phyloP scores from a whole-genome alignment of 2,888 invertebrate genomes.

The Lithophane socia region DNA sequence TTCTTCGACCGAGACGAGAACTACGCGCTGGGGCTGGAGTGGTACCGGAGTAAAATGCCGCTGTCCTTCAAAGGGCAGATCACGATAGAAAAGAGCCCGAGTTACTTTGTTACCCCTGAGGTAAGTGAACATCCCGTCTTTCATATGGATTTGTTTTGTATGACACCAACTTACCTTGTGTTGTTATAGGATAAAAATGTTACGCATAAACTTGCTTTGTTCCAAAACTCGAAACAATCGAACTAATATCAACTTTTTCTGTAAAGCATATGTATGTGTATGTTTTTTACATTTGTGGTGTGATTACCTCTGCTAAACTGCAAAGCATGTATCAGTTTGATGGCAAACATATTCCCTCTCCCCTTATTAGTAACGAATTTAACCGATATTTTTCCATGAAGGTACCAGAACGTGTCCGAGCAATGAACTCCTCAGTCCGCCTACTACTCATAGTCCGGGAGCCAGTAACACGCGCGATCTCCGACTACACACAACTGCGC shows the following conservation, averaged over 20 bases:
- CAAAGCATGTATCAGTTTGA: too few relatives aligned
- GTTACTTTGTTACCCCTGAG: conserved; percentile 98
- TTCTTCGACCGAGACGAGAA: conserved; percentile 99
- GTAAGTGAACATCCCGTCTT: conserved; percentile 88
- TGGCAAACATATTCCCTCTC: too few relatives aligned
- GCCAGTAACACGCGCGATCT: conserved; percentile 98
- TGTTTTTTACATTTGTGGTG: too few relatives aligned
- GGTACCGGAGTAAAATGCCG: conserved; percentile 99
- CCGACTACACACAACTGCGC: conserved; percentile 98
- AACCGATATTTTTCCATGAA: conserved; percentile 72
- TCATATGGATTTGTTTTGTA: not conserved
- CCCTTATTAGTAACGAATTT: not conserved
- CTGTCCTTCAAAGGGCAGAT: conserved; percentile 97
- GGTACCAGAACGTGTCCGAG: conserved; percentile 98
- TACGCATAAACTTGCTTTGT: not conserved
- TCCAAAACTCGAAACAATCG: too few relatives aligned
- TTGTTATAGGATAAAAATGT: not conserved
- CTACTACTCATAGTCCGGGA: conserved; percentile 98
- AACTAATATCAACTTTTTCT: too few relatives aligned
- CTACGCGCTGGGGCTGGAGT: conserved; percentile 97
- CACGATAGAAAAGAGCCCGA: conserved; percentile 99
- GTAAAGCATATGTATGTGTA: too few relatives aligned
- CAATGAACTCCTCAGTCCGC: conserved; percentile 98
- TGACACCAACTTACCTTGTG: not conserved
- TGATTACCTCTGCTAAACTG: too few relatives aligned